phyloP scores from a whole-genome alignment of 2,888 invertebrate species.

The Cinara cedri region DNA sequence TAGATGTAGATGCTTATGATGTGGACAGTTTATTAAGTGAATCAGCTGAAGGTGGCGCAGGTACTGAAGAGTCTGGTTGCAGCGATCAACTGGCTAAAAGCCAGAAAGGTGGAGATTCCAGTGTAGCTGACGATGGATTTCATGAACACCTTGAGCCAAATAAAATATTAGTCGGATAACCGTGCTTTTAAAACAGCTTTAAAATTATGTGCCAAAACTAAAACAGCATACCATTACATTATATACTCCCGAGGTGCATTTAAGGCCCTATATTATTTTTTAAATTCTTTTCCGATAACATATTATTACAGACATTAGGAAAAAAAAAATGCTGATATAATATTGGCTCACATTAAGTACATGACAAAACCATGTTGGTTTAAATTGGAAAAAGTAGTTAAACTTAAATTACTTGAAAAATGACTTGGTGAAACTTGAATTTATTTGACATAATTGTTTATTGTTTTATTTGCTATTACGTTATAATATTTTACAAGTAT shows the following conservation, averaged over 20 bases:
- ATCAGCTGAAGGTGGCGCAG: constrained; percentile 52
- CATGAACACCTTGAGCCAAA: constrained; percentile 57
- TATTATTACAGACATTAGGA: constrained; percentile 15
- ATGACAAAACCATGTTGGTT: background rate
- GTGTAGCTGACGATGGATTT: constrained; percentile 58
- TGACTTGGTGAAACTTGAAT: background rate
- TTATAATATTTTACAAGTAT: constrained; percentile 20
- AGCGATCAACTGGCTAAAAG: constrained; percentile 44
- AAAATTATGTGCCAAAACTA: constrained; percentile 39
- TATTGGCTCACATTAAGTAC: constrained; percentile 8
- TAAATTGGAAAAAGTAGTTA: background rate
- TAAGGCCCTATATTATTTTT: constrained; percentile 1
- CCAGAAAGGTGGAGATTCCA: constrained; percentile 47
- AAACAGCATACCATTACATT: constrained; percentile 9
- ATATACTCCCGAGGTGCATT: background rate
- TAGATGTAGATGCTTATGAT: constrained; percentile 37
- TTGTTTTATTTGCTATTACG: background rate
- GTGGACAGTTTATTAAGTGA: constrained; percentile 52
- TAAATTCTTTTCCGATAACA: background rate
- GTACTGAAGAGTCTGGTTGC: constrained; percentile 49
- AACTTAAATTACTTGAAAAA: constrained; percentile 1
- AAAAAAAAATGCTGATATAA: constrained; percentile 15
- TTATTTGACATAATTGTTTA: background rate
- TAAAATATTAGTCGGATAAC: constrained; percentile 19
- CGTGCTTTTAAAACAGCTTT: background rate